Conservation (phyloP, 1,140 invertebrate species). For the Zaprionus tsacasi region DNA sequence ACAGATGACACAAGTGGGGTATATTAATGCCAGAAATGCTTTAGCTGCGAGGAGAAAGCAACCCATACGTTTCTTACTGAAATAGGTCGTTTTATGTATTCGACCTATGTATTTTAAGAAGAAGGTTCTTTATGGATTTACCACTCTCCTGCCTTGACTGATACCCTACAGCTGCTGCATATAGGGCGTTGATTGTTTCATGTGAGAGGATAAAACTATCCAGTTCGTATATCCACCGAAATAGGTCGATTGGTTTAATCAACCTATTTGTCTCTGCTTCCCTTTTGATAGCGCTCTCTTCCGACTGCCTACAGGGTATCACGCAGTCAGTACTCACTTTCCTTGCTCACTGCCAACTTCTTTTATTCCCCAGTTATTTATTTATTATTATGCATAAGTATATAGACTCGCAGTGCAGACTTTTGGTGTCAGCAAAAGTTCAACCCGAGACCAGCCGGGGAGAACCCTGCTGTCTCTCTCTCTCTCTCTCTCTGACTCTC, state of each 20-base stretch:
- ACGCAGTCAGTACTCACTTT: neutral
- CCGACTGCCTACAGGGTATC: neutral
- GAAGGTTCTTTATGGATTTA: too few relatives aligned
- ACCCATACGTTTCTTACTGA: neutral
- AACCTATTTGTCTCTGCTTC: neutral
- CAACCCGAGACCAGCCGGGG: neutral
- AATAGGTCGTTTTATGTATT: neutral
- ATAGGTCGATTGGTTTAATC: too few relatives aligned
- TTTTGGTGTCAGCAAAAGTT: constrained; percentile 60
- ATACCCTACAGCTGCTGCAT: too few relatives aligned
- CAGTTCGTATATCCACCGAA: too few relatives aligned
- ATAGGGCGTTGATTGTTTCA: too few relatives aligned
- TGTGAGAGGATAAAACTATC: too few relatives aligned
- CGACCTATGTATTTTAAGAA: neutral
- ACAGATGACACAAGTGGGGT: too few relatives aligned
- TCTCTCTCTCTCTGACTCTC: neutral
- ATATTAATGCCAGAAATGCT: too few relatives aligned
- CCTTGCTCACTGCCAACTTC: neutral
- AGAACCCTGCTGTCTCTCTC: neutral
- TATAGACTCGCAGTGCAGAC: constrained; percentile 39
- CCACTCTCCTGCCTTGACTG: too few relatives aligned
- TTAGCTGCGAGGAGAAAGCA: too few relatives aligned
- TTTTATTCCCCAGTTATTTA: constrained; percentile 8
- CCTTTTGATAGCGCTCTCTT: neutral
- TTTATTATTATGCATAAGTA: constrained; percentile 30